A percentile compares a stretch with the other conserved stretches of the same genome.
These are phyloP conservation scores for Chiloscyllium plagiosum DNA, from an alignment of 2,113 vertebrate genomes.

Conservation along the genomic window DNA sequence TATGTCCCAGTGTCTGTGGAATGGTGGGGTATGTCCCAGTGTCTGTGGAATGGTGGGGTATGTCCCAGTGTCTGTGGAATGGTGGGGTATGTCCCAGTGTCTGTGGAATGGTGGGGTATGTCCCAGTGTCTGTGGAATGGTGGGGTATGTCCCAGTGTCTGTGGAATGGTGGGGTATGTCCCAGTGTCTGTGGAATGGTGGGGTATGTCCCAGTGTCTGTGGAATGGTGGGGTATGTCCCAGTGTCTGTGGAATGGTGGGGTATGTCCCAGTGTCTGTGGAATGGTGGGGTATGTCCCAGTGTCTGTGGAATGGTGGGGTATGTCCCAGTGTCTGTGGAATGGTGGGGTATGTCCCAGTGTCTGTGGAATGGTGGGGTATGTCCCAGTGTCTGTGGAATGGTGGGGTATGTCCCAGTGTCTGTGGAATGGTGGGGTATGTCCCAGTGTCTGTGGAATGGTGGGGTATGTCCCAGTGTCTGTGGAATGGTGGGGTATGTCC, in stretches of 20 bases:
- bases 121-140: too few relatives aligned
- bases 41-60: not conserved
- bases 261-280: not conserved
- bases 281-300: not conserved
- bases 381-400: not conserved
- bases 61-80: not conserved
- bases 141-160: too few relatives aligned
- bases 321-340: not conserved
- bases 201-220: not conserved
- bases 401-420: not conserved
- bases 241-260: too few relatives aligned
- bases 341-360: not conserved
- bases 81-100: not conserved
- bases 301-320: not conserved
- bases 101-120: not conserved
- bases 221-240: not conserved
- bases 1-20: not conserved
- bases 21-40: not conserved
- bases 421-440: not conserved
- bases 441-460: not conserved
- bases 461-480: not conserved
- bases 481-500: not conserved
- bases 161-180: too few relatives aligned
- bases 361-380: not conserved
- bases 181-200: not conserved